These are phyloP conservation scores for Agrilus biguttatus DNA, from an alignment of 2,888 invertebrate species.

Conservation along the genomic window DNA sequence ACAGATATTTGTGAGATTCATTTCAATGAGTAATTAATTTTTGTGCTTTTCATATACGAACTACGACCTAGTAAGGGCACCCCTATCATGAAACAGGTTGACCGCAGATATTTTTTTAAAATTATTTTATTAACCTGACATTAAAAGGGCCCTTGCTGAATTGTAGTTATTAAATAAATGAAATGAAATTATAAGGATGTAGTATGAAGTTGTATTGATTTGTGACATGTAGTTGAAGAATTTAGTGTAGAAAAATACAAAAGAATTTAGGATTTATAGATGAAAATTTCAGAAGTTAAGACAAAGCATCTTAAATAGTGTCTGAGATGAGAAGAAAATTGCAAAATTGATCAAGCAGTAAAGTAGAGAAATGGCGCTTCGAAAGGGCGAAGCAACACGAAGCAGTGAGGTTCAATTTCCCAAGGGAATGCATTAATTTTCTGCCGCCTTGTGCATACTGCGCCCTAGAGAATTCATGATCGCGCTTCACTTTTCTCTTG, in stretches of 20 bases:
- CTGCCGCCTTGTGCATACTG: conserved; percentile 64
- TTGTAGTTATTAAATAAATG: too few relatives aligned
- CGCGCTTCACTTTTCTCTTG: conserved; percentile 23
- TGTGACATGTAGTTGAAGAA: too few relatives aligned
- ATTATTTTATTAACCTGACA: too few relatives aligned
- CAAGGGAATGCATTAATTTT: conserved; percentile 57
- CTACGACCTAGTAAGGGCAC: too few relatives aligned
- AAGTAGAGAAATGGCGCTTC: conserved; percentile 20
- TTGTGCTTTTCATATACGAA: too few relatives aligned
- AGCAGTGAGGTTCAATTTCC: conserved; percentile 47
- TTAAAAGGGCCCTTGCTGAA: too few relatives aligned
- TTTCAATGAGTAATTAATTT: too few relatives aligned
- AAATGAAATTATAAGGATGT: neutral
- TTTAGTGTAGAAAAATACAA: neutral
- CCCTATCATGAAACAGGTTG: too few relatives aligned
- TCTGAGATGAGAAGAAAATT: conserved; percentile 21
- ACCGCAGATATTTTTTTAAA: too few relatives aligned
- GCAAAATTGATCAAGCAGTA: conserved; percentile 21
- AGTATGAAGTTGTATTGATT: neutral
- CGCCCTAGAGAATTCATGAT: conserved; percentile 40
- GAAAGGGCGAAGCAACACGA: conserved; percentile 25
- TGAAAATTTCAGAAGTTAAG: conserved; percentile 5
- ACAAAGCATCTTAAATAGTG: conserved; percentile 34
- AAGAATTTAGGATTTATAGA: conserved; percentile 1
- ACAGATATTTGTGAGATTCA: too few relatives aligned